Conservation (phyloP, 2,797 vertebrate genomes). For the Anguilla anguilla region DNA sequence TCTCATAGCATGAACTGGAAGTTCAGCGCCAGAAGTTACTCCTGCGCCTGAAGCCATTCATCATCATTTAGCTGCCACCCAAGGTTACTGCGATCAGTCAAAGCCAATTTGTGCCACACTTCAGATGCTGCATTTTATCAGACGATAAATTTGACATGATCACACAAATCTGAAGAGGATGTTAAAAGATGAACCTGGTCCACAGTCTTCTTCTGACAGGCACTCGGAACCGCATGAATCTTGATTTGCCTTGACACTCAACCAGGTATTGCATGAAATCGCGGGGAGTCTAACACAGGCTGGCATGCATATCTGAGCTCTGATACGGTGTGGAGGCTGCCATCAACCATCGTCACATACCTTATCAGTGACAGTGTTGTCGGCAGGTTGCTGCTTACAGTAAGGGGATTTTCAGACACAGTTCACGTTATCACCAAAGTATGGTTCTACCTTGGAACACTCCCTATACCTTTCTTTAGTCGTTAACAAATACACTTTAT, state of each 20-base stretch:
- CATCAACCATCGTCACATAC: background rate
- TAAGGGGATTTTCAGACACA: background rate
- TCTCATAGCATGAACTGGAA: background rate
- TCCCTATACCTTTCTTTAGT: background rate
- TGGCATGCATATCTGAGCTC: background rate
- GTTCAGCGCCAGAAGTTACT: background rate
- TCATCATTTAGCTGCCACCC: conserved; percentile 18
- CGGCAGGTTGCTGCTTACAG: background rate
- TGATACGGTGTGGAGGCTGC: background rate
- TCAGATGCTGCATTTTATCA: conserved; percentile 24
- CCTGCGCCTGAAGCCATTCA: conserved; percentile 5
- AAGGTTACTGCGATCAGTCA: conserved; percentile 27
- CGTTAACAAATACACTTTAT: background rate
- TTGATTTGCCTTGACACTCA: conserved; percentile 7
- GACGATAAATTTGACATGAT: conserved; percentile 23
- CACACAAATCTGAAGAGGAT: conserved; percentile 10
- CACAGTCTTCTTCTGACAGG: conserved; percentile 12
- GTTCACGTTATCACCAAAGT: background rate
- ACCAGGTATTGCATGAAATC: conserved; percentile 20
- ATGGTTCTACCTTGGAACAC: conserved; percentile 2
- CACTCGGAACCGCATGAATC: background rate
- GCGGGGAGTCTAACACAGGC: background rate
- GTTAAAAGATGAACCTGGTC: conserved; percentile 15
- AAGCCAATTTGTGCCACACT: background rate
- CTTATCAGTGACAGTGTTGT: background rate